Conservation (phyloP, 2,888 invertebrate species). For the Marronus borbonicus region DNA sequence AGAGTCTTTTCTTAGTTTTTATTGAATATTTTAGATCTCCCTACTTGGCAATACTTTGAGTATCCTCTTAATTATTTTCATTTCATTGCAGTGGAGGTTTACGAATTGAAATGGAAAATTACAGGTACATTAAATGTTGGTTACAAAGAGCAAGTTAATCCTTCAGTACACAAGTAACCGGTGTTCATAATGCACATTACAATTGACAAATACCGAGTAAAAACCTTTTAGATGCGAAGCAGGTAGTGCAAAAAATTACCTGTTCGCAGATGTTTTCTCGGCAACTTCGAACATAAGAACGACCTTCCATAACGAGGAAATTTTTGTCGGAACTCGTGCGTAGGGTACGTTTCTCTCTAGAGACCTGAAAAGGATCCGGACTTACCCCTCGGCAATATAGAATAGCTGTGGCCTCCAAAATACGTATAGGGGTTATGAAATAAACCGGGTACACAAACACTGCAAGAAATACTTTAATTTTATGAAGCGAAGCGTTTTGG, state of each 20-base stretch:
- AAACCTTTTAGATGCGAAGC: slow-evolving; percentile 19
- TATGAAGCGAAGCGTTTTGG: no score
- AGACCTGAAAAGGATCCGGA: slow-evolving; percentile 8
- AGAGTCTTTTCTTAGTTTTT: no score
- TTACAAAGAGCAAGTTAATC: slow-evolving; percentile 2
- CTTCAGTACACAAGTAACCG: slow-evolving; percentile 11
- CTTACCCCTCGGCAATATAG: slow-evolving; percentile 18
- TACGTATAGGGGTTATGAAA: background rate
- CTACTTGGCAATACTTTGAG: no score
- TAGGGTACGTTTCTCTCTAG: background rate
- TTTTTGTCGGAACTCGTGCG: slow-evolving; percentile 30
- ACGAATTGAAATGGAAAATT: background rate
- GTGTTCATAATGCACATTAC: slow-evolving; percentile 23
- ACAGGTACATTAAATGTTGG: background rate
- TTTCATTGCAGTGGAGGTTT: no score
- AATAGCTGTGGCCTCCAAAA: slow-evolving; percentile 24
- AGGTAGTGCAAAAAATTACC: slow-evolving; percentile 47
- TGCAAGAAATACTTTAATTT: background rate
- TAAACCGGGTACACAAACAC: background rate
- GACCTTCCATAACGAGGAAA: slow-evolving; percentile 25
- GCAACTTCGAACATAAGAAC: slow-evolving; percentile 1
- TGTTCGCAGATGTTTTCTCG: slow-evolving; percentile 37
- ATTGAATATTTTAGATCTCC: no score
- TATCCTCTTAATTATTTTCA: no score
- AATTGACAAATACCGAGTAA: slow-evolving; percentile 12